phyloP scores from a whole-genome alignment of 2,888 invertebrate species.

The Heteromurus nitidus region DNA sequence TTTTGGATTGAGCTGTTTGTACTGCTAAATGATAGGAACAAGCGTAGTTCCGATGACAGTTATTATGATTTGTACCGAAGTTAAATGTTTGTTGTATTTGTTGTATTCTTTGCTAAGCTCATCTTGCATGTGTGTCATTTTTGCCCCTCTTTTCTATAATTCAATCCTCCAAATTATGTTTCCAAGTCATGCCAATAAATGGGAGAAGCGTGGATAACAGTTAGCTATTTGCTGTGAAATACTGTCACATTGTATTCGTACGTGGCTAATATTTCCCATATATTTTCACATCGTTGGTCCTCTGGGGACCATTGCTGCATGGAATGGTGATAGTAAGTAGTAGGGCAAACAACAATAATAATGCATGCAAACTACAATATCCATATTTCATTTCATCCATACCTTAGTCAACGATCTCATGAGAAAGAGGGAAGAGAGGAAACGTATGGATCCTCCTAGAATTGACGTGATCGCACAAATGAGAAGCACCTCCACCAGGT shows the following conservation, averaged over 20 bases:
- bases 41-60: conserved; percentile 19
- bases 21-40: conserved; percentile 18
- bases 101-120: not conserved
- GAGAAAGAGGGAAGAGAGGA: conserved; percentile 72
- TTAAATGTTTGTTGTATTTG: too few species aligned
- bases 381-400: conserved; percentile 11
- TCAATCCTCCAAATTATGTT: conserved; percentile 1
- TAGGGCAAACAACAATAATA: too few species aligned
- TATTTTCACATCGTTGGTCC: too few species aligned
- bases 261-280: not conserved
- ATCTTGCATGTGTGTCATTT: not conserved
- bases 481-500: conserved; percentile 72
- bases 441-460: conserved; percentile 72
- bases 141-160: not conserved
- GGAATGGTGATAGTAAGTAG: too few species aligned
- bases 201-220: not conserved
- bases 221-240: too few species aligned
- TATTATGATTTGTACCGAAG: conserved; percentile 29
- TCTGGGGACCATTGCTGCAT: too few species aligned
- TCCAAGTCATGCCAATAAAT: not conserved
- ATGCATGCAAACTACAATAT: too few species aligned
- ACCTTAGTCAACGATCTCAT: conserved; percentile 73
- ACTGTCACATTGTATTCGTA: conserved; percentile 11
- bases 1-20: conserved; percentile 58
- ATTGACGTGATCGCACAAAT: conserved; percentile 72